A percentile compares a stretch with the other conserved stretches of the same genome.
Evolutionary conservation across 2,888 invertebrate genomes (phyloP).

Genomic region (Tenthredo scrophulariae): DNA sequence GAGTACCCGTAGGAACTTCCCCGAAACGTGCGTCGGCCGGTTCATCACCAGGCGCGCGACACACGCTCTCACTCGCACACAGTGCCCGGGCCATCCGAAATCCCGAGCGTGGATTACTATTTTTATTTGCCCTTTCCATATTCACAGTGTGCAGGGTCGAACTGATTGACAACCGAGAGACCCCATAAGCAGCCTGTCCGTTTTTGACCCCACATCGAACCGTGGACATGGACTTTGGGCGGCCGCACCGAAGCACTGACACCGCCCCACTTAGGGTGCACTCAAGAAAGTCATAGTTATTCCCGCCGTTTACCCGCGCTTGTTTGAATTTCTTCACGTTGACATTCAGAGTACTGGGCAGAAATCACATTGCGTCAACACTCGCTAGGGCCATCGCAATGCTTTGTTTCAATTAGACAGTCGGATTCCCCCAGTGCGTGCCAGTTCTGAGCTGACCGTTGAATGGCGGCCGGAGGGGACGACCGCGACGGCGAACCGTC

Average conservation of each 20-base stretch:
- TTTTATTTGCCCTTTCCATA: background rate
- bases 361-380: too few relatives aligned
- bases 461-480: too few relatives aligned
- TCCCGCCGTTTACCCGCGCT: too few relatives aligned
- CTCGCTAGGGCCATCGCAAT: too few relatives aligned
- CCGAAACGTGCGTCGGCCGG: background rate
- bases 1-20: background rate
- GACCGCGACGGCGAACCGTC: too few relatives aligned
- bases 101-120: constrained; percentile 17
- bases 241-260: constrained; percentile 3
- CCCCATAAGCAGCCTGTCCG: background rate
- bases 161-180: constrained; percentile 7
- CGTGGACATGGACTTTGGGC: background rate
- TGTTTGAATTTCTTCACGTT: too few relatives aligned
- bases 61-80: constrained; percentile 67
- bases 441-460: too few relatives aligned
- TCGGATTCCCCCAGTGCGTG: too few relatives aligned
- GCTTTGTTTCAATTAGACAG: too few relatives aligned
- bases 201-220: constrained; percentile 1
- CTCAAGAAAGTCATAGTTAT: too few relatives aligned
- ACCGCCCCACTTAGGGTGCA: constrained; percentile 80
- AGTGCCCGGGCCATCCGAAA: background rate
- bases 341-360: too few relatives aligned
- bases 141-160: background rate
- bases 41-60: constrained; percentile 80